phyloP scores from a whole-genome alignment of 2,888 invertebrate species.

The Xanthostigma xanthostigma region DNA sequence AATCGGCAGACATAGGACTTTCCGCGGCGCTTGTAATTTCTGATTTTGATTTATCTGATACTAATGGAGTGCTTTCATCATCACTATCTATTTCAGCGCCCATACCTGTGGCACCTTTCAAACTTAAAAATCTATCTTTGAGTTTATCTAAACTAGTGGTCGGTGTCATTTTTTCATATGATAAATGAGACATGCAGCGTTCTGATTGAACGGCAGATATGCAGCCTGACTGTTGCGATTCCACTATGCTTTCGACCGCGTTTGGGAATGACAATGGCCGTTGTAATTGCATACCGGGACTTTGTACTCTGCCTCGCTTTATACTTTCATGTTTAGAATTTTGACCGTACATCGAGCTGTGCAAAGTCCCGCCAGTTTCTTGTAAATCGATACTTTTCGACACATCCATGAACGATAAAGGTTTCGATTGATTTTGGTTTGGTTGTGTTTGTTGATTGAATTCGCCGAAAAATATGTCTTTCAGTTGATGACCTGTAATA shows the following conservation, averaged over 20 bases:
- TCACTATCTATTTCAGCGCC: constrained; percentile 30
- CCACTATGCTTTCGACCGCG: constrained; percentile 13
- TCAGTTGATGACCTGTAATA: too few species aligned
- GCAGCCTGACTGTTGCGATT: constrained; percentile 22
- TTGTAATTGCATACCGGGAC: constrained; percentile 15
- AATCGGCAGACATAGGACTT: background rate
- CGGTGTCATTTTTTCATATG: constrained; percentile 17
- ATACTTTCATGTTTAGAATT: constrained; percentile 7
- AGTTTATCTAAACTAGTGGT: constrained; percentile 22
- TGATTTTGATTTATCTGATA: constrained; percentile 28
- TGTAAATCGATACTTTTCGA: background rate
- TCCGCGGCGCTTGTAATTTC: background rate
- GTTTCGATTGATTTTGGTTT: too few species aligned
- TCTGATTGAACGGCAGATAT: constrained; percentile 17
- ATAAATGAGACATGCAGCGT: constrained; percentile 14
- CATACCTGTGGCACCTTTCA: constrained; percentile 15
- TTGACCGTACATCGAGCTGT: constrained; percentile 8
- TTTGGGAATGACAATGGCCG: constrained; percentile 8
- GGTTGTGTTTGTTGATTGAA: too few species aligned
- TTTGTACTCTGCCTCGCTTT: constrained; percentile 11
- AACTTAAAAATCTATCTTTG: constrained; percentile 26
- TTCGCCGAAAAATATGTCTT: too few species aligned
- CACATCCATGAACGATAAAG: background rate
- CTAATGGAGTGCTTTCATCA: constrained; percentile 54
- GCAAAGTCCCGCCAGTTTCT: background rate